These are phyloP conservation scores for Abrostola tripartita DNA, from an alignment of 2,888 invertebrate species.

Conservation along the genomic window DNA sequence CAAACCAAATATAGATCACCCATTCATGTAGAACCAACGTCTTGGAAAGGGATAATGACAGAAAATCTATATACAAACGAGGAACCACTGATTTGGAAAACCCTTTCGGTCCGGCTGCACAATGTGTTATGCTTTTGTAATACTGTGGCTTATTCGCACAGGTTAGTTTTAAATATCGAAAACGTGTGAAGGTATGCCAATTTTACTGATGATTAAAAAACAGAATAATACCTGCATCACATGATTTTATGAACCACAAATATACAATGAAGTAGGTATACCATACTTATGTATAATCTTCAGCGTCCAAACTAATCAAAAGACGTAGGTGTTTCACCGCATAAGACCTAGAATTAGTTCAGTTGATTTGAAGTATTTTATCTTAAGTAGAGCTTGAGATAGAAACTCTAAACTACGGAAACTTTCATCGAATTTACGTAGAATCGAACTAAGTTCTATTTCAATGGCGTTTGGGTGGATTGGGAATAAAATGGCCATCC, in stretches of 20 bases:
- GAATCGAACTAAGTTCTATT: slow-evolving; percentile 33
- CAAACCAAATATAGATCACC: slow-evolving; percentile 8
- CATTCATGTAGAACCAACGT: slow-evolving; percentile 13
- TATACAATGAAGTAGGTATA: no score
- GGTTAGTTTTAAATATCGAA: no score
- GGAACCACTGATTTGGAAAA: slow-evolving; percentile 35
- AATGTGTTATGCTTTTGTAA: slow-evolving; percentile 4
- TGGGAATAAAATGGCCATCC: slow-evolving; percentile 32
- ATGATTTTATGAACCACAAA: no score
- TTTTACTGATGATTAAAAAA: no score
- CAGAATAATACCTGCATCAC: no score
- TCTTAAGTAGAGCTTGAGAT: no score
- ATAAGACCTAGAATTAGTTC: neutral
- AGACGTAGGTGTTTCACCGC: neutral
- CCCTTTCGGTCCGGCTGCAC: slow-evolving; percentile 19
- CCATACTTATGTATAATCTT: no score
- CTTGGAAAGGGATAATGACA: slow-evolving; percentile 20
- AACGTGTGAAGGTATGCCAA: no score
- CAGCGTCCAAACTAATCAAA: no score
- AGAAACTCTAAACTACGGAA: slow-evolving; percentile 2
- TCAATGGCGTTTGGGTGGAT: slow-evolving; percentile 16
- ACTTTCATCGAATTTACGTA: slow-evolving; percentile 17
- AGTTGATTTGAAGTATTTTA: neutral
- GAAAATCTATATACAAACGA: slow-evolving; percentile 26
- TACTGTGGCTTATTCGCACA: no score